Percentiles rank a stretch among this genome's conserved stretches.
phyloP scores from a whole-genome alignment of 2,113 vertebrate genomes.

The Heliornis fulica region DNA sequence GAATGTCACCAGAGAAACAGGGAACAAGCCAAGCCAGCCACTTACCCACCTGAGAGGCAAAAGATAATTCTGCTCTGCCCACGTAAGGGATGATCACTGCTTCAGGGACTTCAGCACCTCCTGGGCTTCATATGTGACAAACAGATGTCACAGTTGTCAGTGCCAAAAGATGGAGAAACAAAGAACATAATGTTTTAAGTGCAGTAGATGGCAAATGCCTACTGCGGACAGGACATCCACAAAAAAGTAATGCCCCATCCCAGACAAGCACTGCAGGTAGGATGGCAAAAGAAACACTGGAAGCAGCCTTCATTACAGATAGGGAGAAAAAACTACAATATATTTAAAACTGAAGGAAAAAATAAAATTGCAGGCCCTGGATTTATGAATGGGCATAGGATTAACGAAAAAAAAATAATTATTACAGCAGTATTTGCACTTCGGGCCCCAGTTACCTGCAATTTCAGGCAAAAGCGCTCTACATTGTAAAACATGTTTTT shows the following conservation, averaged over 20 bases:
- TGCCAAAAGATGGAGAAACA: not conserved
- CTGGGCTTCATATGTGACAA: not conserved
- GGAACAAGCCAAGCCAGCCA: not conserved
- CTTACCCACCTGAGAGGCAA: not conserved
- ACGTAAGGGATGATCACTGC: not conserved
- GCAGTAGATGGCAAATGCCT: not conserved
- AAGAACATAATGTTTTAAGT: not conserved
- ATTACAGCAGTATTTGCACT: not conserved
- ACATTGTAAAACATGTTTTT: not conserved
- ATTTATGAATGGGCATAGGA: not conserved
- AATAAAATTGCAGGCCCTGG: not conserved
- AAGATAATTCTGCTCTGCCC: not conserved
- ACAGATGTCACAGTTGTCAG: slow-evolving; percentile 16
- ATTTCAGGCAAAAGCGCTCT: not conserved
- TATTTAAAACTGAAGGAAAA: not conserved
- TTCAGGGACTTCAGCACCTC: not conserved
- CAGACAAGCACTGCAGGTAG: not conserved
- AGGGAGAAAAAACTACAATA: not conserved
- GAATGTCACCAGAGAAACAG: not conserved
- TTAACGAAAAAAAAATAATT: not conserved
- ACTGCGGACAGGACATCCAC: not conserved
- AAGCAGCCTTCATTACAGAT: not conserved
- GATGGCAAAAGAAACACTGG: not conserved
- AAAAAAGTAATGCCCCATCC: not conserved
- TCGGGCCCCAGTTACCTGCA: not conserved